Conservation (phyloP, 2,113 vertebrate species). For the Barbus barbus region DNA sequence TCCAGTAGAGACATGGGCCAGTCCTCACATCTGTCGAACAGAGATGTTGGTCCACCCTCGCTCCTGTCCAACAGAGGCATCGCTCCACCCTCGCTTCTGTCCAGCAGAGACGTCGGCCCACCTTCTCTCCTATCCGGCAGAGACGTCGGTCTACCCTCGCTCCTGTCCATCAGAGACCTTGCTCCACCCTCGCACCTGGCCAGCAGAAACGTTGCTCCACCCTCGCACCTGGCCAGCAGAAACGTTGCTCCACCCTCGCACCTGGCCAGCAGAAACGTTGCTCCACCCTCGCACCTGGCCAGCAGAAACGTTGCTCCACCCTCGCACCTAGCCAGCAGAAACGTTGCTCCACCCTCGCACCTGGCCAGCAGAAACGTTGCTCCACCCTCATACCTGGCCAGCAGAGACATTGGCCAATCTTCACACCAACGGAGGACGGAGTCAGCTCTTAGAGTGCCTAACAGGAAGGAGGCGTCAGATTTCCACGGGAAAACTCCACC, state of each 20-base stretch:
- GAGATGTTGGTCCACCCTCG: no score
- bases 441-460: constrained; percentile 2
- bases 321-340: neutral
- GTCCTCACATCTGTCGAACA: no score
- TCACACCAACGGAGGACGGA: neutral
- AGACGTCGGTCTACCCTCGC: neutral
- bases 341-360: neutral
- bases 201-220: neutral
- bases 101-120: neutral
- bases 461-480: constrained; percentile 62
- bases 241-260: neutral
- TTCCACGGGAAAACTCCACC: constrained; percentile 65
- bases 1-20: neutral
- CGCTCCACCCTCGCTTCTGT: neutral
- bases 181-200: neutral
- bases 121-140: neutral
- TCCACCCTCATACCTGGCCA: neutral
- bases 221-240: neutral
- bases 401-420: neutral
- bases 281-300: neutral
- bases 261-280: neutral
- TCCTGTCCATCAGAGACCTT: neutral
- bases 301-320: neutral
- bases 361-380: neutral
- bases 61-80: neutral